Evolutionary conservation across 2,113 vertebrate genomes (phyloP).

Genomic region (Eulemur macaco): DNA sequence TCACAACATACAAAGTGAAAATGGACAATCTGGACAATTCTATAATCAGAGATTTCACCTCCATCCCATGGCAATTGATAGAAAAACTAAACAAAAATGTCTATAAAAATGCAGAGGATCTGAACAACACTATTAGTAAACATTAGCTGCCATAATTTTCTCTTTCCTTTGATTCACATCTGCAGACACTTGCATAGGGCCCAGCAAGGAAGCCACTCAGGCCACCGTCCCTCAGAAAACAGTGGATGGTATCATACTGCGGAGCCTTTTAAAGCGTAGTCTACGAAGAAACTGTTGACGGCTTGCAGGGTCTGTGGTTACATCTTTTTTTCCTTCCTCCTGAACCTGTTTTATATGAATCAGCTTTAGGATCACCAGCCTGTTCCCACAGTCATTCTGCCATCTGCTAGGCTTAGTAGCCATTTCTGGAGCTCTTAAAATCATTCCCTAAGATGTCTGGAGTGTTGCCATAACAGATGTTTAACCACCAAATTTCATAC

Average conservation of each 20-base stretch:
- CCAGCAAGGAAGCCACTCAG: neutral
- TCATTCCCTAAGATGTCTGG: conserved; percentile 53
- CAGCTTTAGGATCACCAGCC: conserved; percentile 40
- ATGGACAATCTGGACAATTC: neutral
- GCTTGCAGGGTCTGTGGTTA: neutral
- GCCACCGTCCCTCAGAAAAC: neutral
- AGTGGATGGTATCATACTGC: neutral
- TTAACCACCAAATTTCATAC: conserved; percentile 58
- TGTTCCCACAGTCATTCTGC: conserved; percentile 41
- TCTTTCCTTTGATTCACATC: neutral
- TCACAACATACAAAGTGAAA: conserved; percentile 20
- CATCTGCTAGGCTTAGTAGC: conserved; percentile 58
- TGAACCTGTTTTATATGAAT: conserved; percentile 17
- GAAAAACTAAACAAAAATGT: neutral
- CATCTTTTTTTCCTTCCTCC: neutral
- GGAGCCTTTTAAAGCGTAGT: neutral
- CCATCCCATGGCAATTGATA: neutral
- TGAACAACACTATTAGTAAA: conserved; percentile 16
- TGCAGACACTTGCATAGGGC: neutral
- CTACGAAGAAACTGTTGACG: neutral
- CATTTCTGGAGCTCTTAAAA: neutral
- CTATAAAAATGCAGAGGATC: neutral
- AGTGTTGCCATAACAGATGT: conserved; percentile 53
- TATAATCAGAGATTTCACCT: neutral
- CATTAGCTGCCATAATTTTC: neutral